Evolutionary conservation across 2,113 vertebrate genomes (phyloP).

Genomic region (Carettochelys insculpta): DNA sequence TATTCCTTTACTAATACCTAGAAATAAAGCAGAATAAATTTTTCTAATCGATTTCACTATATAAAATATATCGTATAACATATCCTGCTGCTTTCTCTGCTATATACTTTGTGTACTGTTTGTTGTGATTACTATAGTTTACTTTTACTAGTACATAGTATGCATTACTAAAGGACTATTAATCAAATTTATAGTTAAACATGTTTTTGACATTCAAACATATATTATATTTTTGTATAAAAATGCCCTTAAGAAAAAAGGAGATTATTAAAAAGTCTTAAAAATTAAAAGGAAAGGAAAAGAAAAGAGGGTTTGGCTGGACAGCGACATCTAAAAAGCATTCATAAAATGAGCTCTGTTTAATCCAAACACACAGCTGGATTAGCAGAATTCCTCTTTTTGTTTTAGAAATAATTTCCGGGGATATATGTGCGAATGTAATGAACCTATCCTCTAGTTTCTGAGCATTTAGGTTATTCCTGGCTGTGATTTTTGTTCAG

Average conservation of each 20-base stretch:
- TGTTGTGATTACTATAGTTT: neutral
- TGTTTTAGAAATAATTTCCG: neutral
- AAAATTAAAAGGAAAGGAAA: neutral
- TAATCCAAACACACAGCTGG: neutral
- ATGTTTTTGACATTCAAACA: neutral
- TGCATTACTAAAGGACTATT: neutral
- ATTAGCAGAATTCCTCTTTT: neutral
- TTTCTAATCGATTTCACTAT: neutral
- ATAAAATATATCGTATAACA: neutral
- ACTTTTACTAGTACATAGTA: neutral
- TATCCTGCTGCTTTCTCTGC: neutral
- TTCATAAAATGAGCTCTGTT: neutral
- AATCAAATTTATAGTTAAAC: neutral
- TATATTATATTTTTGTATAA: neutral
- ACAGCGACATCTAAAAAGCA: neutral
- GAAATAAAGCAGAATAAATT: neutral
- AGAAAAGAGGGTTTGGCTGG: neutral
- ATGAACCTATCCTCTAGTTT: neutral
- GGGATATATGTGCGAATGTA: neutral
- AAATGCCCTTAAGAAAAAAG: neutral
- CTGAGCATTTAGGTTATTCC: neutral
- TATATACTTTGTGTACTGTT: neutral
- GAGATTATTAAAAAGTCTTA: neutral
- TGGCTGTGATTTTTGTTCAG: neutral
- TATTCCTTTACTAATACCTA: neutral